Evolutionary conservation across 2,113 vertebrate genomes (phyloP), one percentile per base, ranked within the genome.

Genomic region (Lonchura striata): DNA sequence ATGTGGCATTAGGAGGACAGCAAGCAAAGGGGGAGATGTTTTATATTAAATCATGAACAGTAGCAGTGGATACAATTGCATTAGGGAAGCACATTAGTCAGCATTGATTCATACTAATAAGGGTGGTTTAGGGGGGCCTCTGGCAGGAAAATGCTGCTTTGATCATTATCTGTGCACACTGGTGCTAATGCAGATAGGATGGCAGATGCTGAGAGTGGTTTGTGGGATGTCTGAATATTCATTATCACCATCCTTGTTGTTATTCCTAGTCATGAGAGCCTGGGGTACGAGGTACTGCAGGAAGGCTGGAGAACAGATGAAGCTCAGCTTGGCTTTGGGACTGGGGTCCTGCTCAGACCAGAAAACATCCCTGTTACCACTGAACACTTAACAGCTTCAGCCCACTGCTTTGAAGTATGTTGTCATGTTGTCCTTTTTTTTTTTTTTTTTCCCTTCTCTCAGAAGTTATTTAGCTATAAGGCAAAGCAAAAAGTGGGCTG

Each of bases 201-300:
- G 53, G 93, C 90, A 93, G 92, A 95, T 94, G 93, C 90, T 94
- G 82, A 89, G 94, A 81, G 76, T 86, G 92, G 93, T 93, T 96
- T 97, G 93, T 96, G 88, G 94, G 90, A 52, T 92, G 82, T 71
- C 93, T 96, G 94, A 95, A 97, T 96, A 95, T 96, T 97, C 96
- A 96, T 95, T 94, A 92, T 95, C 83, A 54, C 81, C 31, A 25
- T 79, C 91, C 83, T 71, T 83, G 69, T 78, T 94, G 92, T 91
- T 94, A 92, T 91, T 95, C 83, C 86, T 82, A 71, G 77, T 82
- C 88, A 33, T 72, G 89, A 79, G 91, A 94, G 91, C 83, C 81
- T 79, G 89, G 89, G 86, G 83, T 97, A 41, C 5, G 13, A 65
- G 49, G 74, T 95, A 61, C 65, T 49, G 66, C 61, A 64, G 1